Evolutionary conservation across 1,140 invertebrate genomes (phyloP), one percentile per base, ranked within the genome.

Genomic region (Dinoponera quadriceps): DNA sequence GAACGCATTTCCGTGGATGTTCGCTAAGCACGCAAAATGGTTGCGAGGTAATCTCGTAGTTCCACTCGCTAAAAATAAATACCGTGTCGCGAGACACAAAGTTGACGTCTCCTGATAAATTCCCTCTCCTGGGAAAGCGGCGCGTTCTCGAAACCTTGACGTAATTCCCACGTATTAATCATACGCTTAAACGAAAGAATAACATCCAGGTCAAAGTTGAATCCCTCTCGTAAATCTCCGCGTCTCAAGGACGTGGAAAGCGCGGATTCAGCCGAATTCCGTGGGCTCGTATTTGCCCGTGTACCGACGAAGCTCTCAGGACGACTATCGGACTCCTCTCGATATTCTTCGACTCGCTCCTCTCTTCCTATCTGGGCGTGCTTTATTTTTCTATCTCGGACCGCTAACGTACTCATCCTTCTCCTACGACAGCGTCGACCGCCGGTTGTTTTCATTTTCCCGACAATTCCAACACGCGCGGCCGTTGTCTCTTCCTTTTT

Each of bases 151-250:
- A 77, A 77, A 77, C 27, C 74, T 38, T 49, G 60, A 27, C 29
- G 33, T 77, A 77, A 77, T 77, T 54, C 74, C 29, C 48, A 29
- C 48, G 13, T 77, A 77, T 66, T 77, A 77, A 77, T 77, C 74
- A 77, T 44, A 51, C 27, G 48, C 27, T 77, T 65, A 77, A 77
- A 77, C 73, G 60, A 54, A 77, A 77, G 48, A 66, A 77, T 55
- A 77, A 77, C 60, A 51, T 38, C 22, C 49, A 54, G 74, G 62
- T 66, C 48, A 54, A 29, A 77, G 74, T 77, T 77, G 48, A 66
- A 77, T 38, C 60, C 16, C 27, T 66, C 60, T 66, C 60, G 48
- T 77, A 77, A 77, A 77, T 77, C 60, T 66, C 49, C 29, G 22
- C 20, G 29, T 44, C 2, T 77, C 74, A 77, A 66, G 48, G 62